These are phyloP conservation scores for Drosophila lacicola DNA, from an alignment of 2,888 invertebrate species.

Conservation along the genomic window DNA sequence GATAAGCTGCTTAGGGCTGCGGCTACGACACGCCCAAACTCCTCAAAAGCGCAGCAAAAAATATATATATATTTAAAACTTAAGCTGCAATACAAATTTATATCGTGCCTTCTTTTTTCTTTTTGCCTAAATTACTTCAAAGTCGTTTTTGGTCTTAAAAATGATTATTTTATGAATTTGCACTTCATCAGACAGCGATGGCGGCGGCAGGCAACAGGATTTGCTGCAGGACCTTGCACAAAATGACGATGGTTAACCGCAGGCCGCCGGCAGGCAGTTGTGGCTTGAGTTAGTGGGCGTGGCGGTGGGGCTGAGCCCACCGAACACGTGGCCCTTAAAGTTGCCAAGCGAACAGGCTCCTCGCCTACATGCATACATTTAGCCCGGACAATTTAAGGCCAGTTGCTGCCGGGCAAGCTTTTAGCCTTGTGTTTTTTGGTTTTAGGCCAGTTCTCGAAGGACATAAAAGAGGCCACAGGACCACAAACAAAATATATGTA, in stretches of 20 bases:
- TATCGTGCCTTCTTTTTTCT: neutral
- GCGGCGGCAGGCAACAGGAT: constrained; percentile 17
- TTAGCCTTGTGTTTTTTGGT: constrained; percentile 16
- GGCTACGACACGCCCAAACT: neutral
- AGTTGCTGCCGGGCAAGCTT: constrained; percentile 26
- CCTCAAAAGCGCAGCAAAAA: no score
- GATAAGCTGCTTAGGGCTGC: constrained; percentile 24
- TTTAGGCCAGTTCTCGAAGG: constrained; percentile 38
- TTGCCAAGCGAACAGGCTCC: constrained; percentile 10
- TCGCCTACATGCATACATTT: constrained; percentile 12
- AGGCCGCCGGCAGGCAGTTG: constrained; percentile 1
- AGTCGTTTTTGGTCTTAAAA: constrained; percentile 38
- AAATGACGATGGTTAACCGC: constrained; percentile 61
- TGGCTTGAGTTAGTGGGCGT: constrained; percentile 19
- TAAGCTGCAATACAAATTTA: constrained; percentile 6
- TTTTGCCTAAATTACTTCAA: constrained; percentile 33
- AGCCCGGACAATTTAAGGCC: constrained; percentile 47
- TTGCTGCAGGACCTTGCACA: constrained; percentile 16
- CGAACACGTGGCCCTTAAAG: constrained; percentile 40
- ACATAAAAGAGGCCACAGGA: constrained; percentile 42
- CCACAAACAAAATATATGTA: neutral
- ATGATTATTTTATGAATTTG: constrained; percentile 65
- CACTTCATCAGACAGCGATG: constrained; percentile 50
- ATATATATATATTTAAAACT: neutral
- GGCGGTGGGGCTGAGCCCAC: neutral